Conservation (phyloP, 2,113 vertebrate species). For the Pitta sordida region DNA sequence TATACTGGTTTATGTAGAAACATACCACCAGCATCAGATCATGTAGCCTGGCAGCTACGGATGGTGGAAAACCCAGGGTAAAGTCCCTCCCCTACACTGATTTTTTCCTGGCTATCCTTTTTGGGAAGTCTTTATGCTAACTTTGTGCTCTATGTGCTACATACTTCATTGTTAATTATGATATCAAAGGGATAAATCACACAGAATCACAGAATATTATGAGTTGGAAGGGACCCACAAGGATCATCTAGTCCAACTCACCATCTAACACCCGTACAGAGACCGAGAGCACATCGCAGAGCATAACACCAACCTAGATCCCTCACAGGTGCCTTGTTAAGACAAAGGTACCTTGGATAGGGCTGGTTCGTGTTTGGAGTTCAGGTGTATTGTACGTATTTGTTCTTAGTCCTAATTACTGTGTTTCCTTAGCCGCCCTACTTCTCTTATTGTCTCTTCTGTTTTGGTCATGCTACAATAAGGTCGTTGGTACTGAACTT, state of each 20-base stretch:
- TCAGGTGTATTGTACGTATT: neutral
- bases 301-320: too few species aligned
- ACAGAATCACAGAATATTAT: too few species aligned
- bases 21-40: neutral
- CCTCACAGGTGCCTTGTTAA: neutral
- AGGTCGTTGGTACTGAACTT: neutral
- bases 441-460: neutral
- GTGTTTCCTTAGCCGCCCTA: neutral
- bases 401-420: neutral
- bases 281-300: too few species aligned
- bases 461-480: neutral
- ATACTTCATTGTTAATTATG: neutral
- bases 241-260: too few species aligned
- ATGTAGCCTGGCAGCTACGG: neutral
- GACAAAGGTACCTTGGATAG: neutral
- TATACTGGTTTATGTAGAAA: neutral
- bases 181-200: neutral
- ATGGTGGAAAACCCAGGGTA: neutral
- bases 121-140: neutral
- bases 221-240: too few species aligned
- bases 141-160: neutral
- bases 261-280: too few species aligned
- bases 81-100: neutral
- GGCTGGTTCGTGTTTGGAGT: neutral
- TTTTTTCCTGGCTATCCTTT: neutral